Percentiles rank a stretch among this genome's conserved stretches.
phyloP scores from a whole-genome alignment of 2,113 vertebrate species.

The Mungos mungo region DNA sequence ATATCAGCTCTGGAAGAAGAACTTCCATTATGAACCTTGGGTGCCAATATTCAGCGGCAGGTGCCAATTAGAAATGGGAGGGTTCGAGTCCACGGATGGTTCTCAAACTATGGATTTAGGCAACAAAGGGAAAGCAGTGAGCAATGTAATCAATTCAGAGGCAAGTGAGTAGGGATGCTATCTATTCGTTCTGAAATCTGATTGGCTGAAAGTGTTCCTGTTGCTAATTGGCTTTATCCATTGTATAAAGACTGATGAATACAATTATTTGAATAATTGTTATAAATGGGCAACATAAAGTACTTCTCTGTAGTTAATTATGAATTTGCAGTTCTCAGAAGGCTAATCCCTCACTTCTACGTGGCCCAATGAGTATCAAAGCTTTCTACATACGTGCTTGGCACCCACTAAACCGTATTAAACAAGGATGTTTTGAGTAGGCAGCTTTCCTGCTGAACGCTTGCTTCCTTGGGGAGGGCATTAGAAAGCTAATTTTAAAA shows the following conservation, averaged over 20 bases:
- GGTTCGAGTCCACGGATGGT: not conserved
- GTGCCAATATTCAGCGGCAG: not conserved
- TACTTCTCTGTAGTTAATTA: slow-evolving; percentile 76
- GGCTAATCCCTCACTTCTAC: slow-evolving; percentile 67
- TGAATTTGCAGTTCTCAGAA: slow-evolving; percentile 65
- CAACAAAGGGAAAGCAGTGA: not conserved
- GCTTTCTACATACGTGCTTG: slow-evolving; percentile 37
- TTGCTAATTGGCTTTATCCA: slow-evolving; percentile 64
- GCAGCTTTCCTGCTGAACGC: slow-evolving; percentile 47
- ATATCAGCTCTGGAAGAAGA: not conserved
- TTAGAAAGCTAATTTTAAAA: slow-evolving; percentile 55
- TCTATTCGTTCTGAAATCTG: slow-evolving; percentile 45
- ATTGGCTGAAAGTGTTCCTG: slow-evolving; percentile 68
- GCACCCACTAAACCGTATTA: slow-evolving; percentile 55
- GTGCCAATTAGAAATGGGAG: not conserved
- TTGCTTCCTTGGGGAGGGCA: slow-evolving; percentile 54
- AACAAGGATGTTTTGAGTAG: slow-evolving; percentile 58
- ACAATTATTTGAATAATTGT: slow-evolving; percentile 77
- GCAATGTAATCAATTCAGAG: slow-evolving; percentile 11
- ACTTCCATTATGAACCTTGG: not conserved
- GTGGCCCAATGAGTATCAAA: slow-evolving; percentile 61
- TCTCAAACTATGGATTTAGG: not conserved
- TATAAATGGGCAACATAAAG: slow-evolving; percentile 72
- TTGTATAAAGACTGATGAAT: slow-evolving; percentile 76
- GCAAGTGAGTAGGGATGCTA: slow-evolving; percentile 2